Percentiles rank a stretch among this genome's conserved stretches.
Conservation (phyloP, 2,888 invertebrate genomes). For the Apomyelois bistriatella region DNA sequence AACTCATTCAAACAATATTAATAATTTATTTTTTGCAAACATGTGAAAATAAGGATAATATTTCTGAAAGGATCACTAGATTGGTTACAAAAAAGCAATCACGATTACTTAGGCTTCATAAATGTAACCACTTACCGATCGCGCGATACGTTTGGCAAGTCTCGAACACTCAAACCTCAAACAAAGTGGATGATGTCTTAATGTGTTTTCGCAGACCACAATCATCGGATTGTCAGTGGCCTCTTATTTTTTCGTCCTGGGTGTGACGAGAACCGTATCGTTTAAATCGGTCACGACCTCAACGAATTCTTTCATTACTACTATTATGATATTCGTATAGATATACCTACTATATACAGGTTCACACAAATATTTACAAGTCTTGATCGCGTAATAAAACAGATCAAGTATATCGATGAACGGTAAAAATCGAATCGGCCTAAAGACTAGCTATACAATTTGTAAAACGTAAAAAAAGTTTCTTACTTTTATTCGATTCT, state of each 20-base stretch:
- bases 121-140: too few relatives aligned
- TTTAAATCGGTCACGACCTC: background rate
- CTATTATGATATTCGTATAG: conserved; percentile 18
- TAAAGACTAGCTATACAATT: background rate
- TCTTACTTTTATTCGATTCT: too few relatives aligned
- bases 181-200: too few relatives aligned
- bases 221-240: too few relatives aligned
- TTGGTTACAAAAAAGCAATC: too few relatives aligned
- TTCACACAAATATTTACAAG: conserved; percentile 31
- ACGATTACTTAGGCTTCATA: too few relatives aligned
- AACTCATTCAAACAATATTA: background rate
- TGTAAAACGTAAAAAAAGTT: background rate
- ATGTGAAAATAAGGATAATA: too few relatives aligned
- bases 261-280: background rate
- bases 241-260: too few relatives aligned
- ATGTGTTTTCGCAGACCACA: background rate
- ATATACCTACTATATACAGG: conserved; percentile 28
- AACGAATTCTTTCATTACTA: conserved; percentile 15
- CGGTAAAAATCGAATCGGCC: background rate
- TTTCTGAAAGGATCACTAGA: too few relatives aligned
- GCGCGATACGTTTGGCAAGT: too few relatives aligned
- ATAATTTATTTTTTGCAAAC: too few relatives aligned
- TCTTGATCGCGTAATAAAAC: conserved; percentile 33
- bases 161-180: too few relatives aligned
- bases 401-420: conserved; percentile 23